These are phyloP conservation scores for Malaclemys terrapin DNA, from an alignment of 2,113 vertebrate genomes.

Conservation along the genomic window DNA sequence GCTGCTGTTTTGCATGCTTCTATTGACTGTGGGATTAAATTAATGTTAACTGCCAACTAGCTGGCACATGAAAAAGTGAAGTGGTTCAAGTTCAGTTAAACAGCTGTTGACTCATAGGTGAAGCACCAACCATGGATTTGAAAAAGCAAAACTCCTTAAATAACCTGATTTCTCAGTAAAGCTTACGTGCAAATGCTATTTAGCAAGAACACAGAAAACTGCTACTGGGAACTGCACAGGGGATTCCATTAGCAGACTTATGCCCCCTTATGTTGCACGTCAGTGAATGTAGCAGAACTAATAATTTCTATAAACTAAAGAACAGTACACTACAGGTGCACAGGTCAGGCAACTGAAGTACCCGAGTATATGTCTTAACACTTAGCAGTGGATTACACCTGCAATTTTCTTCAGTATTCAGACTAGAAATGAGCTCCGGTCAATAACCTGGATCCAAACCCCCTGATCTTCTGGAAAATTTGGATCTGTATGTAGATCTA, in stretches of 20 bases:
- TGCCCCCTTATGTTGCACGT: rapidly evolving
- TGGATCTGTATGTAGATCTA: not conserved
- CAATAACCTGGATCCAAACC: not conserved
- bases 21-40: not conserved
- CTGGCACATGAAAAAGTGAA: not conserved
- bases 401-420: not conserved
- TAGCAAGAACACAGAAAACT: not conserved
- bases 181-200: not conserved
- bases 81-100: slow-evolving; percentile 10
- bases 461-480: not conserved
- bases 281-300: not conserved
- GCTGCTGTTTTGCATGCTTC: not conserved
- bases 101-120: not conserved
- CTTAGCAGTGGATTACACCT: not conserved
- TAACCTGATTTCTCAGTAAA: not conserved
- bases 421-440: not conserved
- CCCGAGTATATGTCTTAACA: not conserved
- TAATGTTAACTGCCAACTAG: not conserved
- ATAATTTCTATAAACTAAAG: not conserved
- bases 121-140: not conserved
- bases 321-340: not conserved
- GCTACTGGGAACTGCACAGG: not conserved
- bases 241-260: not conserved
- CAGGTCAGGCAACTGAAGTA: not conserved
- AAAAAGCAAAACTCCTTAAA: slow-evolving; percentile 14